A percentile compares a stretch with the other conserved stretches of the same genome.
phyloP scores from a whole-genome alignment of 2,888 invertebrate genomes.

The Alentia gelatinosa region DNA sequence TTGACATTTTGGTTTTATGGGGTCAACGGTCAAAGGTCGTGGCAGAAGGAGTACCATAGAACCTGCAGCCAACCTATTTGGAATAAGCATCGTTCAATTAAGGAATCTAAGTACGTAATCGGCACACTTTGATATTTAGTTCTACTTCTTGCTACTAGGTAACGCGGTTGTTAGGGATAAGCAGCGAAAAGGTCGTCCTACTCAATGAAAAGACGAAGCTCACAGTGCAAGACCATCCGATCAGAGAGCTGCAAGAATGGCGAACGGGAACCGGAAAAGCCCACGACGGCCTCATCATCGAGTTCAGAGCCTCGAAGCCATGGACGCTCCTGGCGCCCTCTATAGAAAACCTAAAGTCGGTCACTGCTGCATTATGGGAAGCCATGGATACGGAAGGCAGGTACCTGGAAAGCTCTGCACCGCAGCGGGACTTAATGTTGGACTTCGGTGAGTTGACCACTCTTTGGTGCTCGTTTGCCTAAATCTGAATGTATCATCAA shows the following conservation, averaged over 20 bases:
- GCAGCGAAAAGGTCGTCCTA: conserved; percentile 83
- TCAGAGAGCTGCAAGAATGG: conserved; percentile 85
- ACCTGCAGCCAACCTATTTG: too few species aligned
- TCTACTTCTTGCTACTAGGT: conserved; percentile 44
- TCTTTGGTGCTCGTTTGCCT: too few species aligned
- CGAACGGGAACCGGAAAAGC: conserved; percentile 84
- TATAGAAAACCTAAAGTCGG: conserved; percentile 82
- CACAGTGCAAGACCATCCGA: conserved; percentile 83
- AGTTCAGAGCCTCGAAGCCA: conserved; percentile 84
- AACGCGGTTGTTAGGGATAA: conserved; percentile 82
- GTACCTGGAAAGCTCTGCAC: conserved; percentile 70
- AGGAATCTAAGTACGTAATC: too few species aligned
- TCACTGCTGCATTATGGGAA: conserved; percentile 84
- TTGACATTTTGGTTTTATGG: too few species aligned
- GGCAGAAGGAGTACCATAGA: too few species aligned
- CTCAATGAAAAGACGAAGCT: conserved; percentile 84
- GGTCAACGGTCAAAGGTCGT: too few species aligned
- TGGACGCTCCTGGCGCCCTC: conserved; percentile 82
- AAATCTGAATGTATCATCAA: too few species aligned
- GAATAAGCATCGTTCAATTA: too few species aligned
- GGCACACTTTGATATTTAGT: not conserved
- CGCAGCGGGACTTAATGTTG: conserved; percentile 73
- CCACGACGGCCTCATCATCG: conserved; percentile 84
- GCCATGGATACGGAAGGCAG: conserved; percentile 83
- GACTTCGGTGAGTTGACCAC: conserved; percentile 67